A percentile compares a stretch with the other conserved stretches of the same genome.
These are phyloP conservation scores for Sinocyclocheilus rhinocerous DNA, from an alignment of 2,113 vertebrate genomes.

Conservation along the genomic window DNA sequence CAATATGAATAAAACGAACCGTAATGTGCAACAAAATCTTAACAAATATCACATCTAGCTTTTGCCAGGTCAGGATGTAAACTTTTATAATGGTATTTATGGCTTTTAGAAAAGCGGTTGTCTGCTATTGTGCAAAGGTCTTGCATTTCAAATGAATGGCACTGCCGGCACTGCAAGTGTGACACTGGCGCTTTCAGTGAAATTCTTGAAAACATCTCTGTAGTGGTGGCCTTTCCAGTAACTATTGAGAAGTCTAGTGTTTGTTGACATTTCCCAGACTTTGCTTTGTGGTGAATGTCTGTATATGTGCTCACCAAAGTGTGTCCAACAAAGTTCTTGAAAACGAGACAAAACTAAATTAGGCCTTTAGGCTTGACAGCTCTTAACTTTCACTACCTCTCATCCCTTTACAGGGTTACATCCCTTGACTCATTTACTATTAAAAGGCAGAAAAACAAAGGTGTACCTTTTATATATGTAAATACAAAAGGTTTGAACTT, in stretches of 20 bases:
- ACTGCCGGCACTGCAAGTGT: conserved; percentile 48
- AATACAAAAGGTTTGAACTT: neutral
- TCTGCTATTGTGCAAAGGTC: conserved; percentile 42
- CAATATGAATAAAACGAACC: neutral
- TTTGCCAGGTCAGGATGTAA: conserved; percentile 12
- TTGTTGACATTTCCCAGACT: conserved; percentile 79
- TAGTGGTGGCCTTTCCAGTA: conserved; percentile 60
- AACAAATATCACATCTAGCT: conserved; percentile 26
- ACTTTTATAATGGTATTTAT: conserved; percentile 28
- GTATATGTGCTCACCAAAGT: conserved; percentile 48
- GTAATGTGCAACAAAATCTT: neutral
- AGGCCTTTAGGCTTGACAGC: conserved; percentile 9
- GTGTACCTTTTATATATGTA: neutral
- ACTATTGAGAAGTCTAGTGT: conserved; percentile 41
- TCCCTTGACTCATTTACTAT: neutral
- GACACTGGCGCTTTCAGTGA: conserved; percentile 50
- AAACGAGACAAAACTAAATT: conserved; percentile 34
- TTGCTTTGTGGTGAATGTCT: conserved; percentile 55
- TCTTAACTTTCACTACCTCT: neutral
- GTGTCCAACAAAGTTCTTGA: conserved; percentile 46
- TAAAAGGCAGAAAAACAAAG: neutral
- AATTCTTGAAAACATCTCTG: conserved; percentile 59
- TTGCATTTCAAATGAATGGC: conserved; percentile 37
- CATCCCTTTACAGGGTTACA: neutral
- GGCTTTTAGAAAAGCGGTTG: conserved; percentile 24